phyloP scores from a whole-genome alignment of 2,797 vertebrate species.

The Prunella strophiata region DNA sequence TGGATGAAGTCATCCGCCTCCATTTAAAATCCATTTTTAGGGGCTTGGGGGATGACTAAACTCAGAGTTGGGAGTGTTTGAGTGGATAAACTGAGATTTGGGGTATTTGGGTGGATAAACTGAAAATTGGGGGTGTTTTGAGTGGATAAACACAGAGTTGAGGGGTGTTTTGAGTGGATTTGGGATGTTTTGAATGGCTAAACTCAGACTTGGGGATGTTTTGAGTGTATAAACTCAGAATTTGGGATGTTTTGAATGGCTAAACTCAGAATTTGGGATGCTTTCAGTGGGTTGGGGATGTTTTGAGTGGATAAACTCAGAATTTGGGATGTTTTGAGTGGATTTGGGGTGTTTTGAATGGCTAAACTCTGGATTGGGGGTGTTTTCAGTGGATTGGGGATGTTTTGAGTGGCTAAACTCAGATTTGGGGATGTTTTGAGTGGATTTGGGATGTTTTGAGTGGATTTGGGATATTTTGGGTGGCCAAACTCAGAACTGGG shows the following conservation, averaged over 20 bases:
- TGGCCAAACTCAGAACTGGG: background rate
- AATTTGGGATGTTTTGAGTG: background rate
- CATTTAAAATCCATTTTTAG: rapidly evolving
- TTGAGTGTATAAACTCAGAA: rapidly evolving
- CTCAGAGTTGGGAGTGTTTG: background rate
- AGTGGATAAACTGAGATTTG: background rate
- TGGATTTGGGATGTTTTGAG: no score
- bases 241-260: background rate
- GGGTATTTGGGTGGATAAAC: background rate
- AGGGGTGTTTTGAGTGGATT: background rate
- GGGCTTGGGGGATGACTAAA: background rate
- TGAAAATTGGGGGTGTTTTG: background rate
- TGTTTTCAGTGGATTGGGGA: no score
- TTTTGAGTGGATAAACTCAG: background rate
- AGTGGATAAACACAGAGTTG: rapidly evolving
- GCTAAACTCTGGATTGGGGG: rapidly evolving
- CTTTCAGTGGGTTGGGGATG: background rate
- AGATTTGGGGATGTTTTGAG: background rate
- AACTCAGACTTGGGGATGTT: background rate
- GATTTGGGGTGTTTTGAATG: rapidly evolving
- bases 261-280: rapidly evolving
- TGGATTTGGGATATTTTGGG: background rate
- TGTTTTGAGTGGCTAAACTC: background rate
- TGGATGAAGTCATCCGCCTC: background rate
- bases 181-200: background rate